Base-by-base conservation (phyloP, 37 sponge, comb jelly and placozoan species). In the Halisarca cf. caerulea region DNA sequence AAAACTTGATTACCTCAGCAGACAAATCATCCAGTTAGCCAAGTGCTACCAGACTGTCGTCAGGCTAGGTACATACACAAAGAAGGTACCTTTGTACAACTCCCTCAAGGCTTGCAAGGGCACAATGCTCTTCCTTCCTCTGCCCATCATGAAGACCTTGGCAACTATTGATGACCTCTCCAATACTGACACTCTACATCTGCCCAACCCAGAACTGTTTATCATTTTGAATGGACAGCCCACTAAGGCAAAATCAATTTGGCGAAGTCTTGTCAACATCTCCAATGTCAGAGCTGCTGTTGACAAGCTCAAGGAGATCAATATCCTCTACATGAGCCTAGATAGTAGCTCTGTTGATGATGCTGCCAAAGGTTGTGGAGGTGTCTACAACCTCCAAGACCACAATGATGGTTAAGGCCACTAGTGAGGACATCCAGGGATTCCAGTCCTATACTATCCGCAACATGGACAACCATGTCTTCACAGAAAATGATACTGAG, bases 31-130 rank as follows among this genome's bases (percentile, higher is more conserved):
- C 55, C 89, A 92, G 33, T 51, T 58, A 18, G 89, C 89, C 4
- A 92, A 92, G 51, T n/a, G 32, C 9, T 92, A 64, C 58, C 89
- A 92, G 59, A 86, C 92, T 25, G 57, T 88, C 5, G 59, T 86
- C 9, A 75, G 86, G 43, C 81, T 92, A 17, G 87, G 80, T 34
- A 92, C 89, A 9, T 86, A 88, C 79, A 82, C 83, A 21, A 66
- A 27, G 25, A 91, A 85, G 24, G 88, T 88, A 27, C 85, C 88
- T n/a, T 20, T 30, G 25, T 86, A 86, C 78, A 86, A 86, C 37
- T 82, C 81, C 8, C 80, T 83, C 17, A 58, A 86, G 66, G 88
- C 81, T 17, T 83, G 71, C 64, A 83, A 87, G 33, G 81, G 81
- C 21, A 75, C 66, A 18, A 81, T 88, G 78, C 80, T 87, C 80